These are phyloP conservation scores for Brachyhypopomus occidentalis DNA, from an alignment of 2,113 vertebrate species.

Conservation along the genomic window DNA sequence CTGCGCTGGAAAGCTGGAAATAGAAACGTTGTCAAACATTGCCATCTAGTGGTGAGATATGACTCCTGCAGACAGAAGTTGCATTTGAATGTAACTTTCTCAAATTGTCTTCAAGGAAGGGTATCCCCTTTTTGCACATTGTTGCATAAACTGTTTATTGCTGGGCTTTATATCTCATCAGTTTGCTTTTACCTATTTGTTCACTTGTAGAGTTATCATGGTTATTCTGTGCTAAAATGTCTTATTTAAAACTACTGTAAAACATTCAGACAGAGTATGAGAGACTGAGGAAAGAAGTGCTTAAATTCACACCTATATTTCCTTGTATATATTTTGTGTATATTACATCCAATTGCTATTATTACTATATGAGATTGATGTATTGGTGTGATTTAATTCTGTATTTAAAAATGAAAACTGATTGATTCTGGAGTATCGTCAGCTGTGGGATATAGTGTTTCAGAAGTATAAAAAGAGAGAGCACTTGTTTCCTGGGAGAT, in stretches of 20 bases:
- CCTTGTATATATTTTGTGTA: slow-evolving; percentile 82
- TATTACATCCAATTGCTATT: slow-evolving; percentile 75
- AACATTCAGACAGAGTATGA: slow-evolving; percentile 57
- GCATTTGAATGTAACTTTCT: slow-evolving; percentile 25
- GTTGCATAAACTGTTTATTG: slow-evolving; percentile 21
- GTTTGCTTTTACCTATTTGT: slow-evolving; percentile 27
- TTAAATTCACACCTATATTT: slow-evolving; percentile 76
- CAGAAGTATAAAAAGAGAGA: slow-evolving; percentile 65
- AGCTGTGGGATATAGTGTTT: slow-evolving; percentile 72
- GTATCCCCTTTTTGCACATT: background rate
- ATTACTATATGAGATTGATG: slow-evolving; percentile 75
- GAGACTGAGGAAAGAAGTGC: slow-evolving; percentile 67
- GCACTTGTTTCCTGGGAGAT: slow-evolving; percentile 69
- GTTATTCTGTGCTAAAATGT: slow-evolving; percentile 35
- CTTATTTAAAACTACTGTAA: slow-evolving; percentile 39
- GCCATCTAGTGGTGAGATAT: slow-evolving; percentile 68
- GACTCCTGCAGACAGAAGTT: background rate
- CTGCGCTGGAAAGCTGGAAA: slow-evolving; percentile 23
- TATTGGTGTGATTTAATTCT: slow-evolving; percentile 80
- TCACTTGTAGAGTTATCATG: slow-evolving; percentile 31
- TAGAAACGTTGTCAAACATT: slow-evolving; percentile 64
- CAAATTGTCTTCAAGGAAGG: background rate
- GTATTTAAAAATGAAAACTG: slow-evolving; percentile 73
- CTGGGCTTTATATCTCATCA: slow-evolving; percentile 13
- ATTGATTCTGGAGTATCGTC: slow-evolving; percentile 70